Conservation (phyloP, 2,888 invertebrate species). For the Plagodis pulveraria region DNA sequence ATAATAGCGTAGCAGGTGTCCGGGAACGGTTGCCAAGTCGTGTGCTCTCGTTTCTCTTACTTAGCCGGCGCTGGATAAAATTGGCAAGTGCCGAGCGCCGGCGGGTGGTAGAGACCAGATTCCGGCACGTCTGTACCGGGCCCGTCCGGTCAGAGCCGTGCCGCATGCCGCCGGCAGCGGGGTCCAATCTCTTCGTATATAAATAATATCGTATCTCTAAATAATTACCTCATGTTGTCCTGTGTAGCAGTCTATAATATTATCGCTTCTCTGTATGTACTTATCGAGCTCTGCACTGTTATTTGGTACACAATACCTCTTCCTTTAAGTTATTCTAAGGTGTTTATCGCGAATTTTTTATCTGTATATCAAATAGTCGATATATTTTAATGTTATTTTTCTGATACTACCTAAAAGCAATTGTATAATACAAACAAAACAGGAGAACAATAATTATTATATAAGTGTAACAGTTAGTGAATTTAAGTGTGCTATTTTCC, state of each 20-base stretch:
- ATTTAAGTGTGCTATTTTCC: slow-evolving; percentile 85
- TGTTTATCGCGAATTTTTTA: slow-evolving; percentile 71
- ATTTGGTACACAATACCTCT: slow-evolving; percentile 75
- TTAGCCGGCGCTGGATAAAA: background rate
- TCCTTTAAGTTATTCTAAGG: slow-evolving; percentile 74
- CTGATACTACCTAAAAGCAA: slow-evolving; percentile 82
- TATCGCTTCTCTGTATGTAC: slow-evolving; percentile 74
- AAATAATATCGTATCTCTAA: slow-evolving; percentile 70
- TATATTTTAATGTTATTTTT: slow-evolving; percentile 83
- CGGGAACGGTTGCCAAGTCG: slow-evolving; percentile 28
- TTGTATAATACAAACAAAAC: slow-evolving; percentile 82
- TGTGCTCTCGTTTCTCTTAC: slow-evolving; percentile 4
- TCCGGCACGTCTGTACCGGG: background rate
- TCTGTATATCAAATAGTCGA: slow-evolving; percentile 77
- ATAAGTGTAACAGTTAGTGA: slow-evolving; percentile 85
- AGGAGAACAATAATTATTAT: slow-evolving; percentile 85
- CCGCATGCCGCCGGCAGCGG: slow-evolving; percentile 47
- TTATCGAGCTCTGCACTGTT: slow-evolving; percentile 81
- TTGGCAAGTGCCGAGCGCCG: background rate
- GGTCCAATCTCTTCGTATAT: slow-evolving; percentile 50
- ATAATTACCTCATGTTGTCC: slow-evolving; percentile 76
- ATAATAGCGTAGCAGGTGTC: slow-evolving; percentile 68
- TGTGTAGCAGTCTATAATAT: slow-evolving; percentile 52
- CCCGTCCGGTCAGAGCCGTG: slow-evolving; percentile 1
- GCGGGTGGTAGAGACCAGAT: background rate